Evolutionary conservation across 2,113 vertebrate genomes (phyloP).

Genomic region (Hirundichthys speculiger): DNA sequence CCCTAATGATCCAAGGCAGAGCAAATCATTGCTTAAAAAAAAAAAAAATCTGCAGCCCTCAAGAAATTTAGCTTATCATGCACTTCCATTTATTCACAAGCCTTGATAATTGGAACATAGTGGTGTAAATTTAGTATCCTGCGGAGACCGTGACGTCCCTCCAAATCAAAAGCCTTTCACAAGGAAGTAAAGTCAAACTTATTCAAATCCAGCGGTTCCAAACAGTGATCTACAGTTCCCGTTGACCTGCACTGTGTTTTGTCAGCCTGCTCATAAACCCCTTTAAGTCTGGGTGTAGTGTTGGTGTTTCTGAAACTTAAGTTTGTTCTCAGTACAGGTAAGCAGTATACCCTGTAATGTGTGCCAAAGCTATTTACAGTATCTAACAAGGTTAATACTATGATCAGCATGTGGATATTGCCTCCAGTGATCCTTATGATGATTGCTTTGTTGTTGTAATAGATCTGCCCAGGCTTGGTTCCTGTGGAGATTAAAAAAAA

Average conservation of each 20-base stretch:
- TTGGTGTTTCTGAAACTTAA: slow-evolving; percentile 37
- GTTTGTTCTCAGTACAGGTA: slow-evolving; percentile 9
- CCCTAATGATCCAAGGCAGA: slow-evolving; percentile 14
- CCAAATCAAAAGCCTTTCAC: too few species aligned
- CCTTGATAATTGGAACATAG: background rate
- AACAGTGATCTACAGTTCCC: too few species aligned
- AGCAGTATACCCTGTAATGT: background rate
- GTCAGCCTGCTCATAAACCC: too few species aligned
- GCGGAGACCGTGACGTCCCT: too few species aligned
- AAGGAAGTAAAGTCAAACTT: too few species aligned
- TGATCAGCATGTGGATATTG: slow-evolving; percentile 30
- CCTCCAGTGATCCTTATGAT: slow-evolving; percentile 20
- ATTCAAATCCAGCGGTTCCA: too few species aligned
- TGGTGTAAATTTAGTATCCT: too few species aligned
- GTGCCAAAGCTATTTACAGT: slow-evolving; percentile 26
- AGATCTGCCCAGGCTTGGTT: slow-evolving; percentile 40
- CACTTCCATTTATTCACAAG: background rate
- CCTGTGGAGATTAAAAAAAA: slow-evolving; percentile 47
- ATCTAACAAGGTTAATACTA: slow-evolving; percentile 9
- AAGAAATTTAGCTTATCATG: background rate
- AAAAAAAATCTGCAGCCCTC: background rate
- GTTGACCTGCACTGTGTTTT: too few species aligned
- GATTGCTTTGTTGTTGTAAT: slow-evolving; percentile 36
- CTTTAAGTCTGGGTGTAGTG: slow-evolving; percentile 12
- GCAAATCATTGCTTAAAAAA: background rate